phyloP scores from a whole-genome alignment of 1,140 invertebrate genomes.

The Psix sp. region DNA sequence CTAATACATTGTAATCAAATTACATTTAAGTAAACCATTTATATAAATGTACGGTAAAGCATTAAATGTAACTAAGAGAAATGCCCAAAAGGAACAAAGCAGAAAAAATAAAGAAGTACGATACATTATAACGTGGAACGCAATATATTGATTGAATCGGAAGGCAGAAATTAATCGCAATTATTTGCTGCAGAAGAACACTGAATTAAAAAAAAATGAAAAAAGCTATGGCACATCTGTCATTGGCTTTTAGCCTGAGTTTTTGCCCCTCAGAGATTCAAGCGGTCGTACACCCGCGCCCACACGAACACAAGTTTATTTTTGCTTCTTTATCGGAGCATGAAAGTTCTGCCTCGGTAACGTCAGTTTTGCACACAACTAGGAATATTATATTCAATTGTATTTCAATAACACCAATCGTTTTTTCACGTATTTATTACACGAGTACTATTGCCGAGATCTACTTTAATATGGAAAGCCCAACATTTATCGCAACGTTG shows the following conservation, averaged over 20 bases:
- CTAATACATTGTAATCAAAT: no score
- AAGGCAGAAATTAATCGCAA: slow-evolving; percentile 25
- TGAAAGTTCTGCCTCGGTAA: slow-evolving; percentile 24
- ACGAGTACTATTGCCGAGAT: slow-evolving; percentile 27
- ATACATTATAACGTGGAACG: not conserved
- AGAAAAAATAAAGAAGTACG: no score
- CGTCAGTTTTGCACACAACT: slow-evolving; percentile 34
- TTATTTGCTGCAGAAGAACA: slow-evolving; percentile 10
- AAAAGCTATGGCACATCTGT: slow-evolving; percentile 19
- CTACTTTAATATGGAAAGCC: slow-evolving; percentile 30
- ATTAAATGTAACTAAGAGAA: no score
- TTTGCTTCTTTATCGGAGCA: no score
- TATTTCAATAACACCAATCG: slow-evolving; percentile 47
- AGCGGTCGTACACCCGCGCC: slow-evolving; percentile 13
- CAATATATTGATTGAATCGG: slow-evolving; percentile 22
- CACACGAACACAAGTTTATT: no score
- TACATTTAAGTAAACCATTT: no score
- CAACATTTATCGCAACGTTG: slow-evolving; percentile 36
- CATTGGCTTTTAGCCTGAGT: slow-evolving; percentile 41
- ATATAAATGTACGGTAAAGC: no score
- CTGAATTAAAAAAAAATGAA: slow-evolving; percentile 7
- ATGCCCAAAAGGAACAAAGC: no score
- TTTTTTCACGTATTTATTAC: slow-evolving; percentile 45
- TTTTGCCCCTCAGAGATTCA: slow-evolving; percentile 27
- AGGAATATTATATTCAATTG: slow-evolving; percentile 38